Conservation (phyloP, 1,140 invertebrate species). For the Tetragonula clypearis region DNA sequence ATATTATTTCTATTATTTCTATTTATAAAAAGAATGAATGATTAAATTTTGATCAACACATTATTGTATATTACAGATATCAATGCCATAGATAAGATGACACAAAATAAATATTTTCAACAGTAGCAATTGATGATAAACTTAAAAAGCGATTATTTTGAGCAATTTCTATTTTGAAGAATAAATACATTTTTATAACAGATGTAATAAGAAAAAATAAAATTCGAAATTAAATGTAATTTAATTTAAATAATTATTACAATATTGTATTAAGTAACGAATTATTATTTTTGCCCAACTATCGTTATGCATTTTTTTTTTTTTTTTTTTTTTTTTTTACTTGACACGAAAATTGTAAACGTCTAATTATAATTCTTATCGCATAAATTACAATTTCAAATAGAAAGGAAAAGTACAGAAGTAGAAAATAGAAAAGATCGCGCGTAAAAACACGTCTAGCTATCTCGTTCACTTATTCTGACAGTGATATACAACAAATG, state of each 20-base stretch:
- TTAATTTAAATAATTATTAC: conserved; percentile 5
- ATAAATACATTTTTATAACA: conserved; percentile 16
- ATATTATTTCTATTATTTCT: conserved; percentile 35
- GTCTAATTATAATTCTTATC: background rate
- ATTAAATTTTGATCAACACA: conserved; percentile 21
- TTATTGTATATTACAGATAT: conserved; percentile 5
- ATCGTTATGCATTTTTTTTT: background rate
- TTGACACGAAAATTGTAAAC: background rate
- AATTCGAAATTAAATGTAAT: background rate
- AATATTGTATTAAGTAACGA: conserved; percentile 24
- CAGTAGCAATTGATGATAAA: conserved; percentile 25
- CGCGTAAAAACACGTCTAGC: background rate
- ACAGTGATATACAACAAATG: background rate
- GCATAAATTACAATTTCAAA: background rate
- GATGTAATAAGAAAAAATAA: conserved; percentile 31
- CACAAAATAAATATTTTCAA: background rate
- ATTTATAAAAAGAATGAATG: conserved; percentile 23
- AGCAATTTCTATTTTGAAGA: conserved; percentile 6
- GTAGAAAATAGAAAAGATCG: background rate
- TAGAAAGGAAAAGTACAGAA: background rate
- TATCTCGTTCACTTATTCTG: background rate
- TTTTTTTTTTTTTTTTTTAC: background rate
- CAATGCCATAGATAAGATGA: conserved; percentile 12
- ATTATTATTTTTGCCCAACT: background rate
- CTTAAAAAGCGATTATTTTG: conserved; percentile 19